Evolutionary conservation across 2,113 vertebrate species (phyloP).

Genomic region (Ictalurus punctatus): DNA sequence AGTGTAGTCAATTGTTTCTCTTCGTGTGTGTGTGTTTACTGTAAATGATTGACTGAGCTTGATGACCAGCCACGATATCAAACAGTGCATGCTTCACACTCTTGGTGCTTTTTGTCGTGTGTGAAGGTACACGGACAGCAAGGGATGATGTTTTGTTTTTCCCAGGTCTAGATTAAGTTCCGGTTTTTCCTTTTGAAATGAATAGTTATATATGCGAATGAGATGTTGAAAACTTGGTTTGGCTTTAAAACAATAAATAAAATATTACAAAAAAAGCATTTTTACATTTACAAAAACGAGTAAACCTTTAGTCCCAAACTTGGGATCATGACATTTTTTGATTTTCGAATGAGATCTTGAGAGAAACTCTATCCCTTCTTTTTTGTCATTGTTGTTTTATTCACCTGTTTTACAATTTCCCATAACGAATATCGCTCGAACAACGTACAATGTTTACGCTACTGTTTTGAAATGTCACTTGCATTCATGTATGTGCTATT

Average conservation of each 20-base stretch:
- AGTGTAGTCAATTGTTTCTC: background rate
- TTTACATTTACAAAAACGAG: background rate
- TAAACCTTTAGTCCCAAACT: too few relatives aligned
- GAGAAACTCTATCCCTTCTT: too few relatives aligned
- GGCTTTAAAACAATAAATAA: background rate
- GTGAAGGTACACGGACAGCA: background rate
- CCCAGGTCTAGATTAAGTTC: background rate
- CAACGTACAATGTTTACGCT: too few relatives aligned
- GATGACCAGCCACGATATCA: constrained; percentile 45
- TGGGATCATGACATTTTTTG: too few relatives aligned
- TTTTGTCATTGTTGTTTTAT: too few relatives aligned
- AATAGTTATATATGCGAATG: background rate
- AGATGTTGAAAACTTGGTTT: background rate
- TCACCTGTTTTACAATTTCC: too few relatives aligned
- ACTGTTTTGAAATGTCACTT: too few relatives aligned
- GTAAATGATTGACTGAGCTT: constrained; percentile 66
- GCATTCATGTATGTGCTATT: background rate
- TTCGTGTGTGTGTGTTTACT: constrained; percentile 52
- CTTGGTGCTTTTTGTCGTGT: background rate
- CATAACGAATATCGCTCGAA: too few relatives aligned
- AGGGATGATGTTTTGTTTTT: background rate
- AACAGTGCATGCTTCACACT: constrained; percentile 51
- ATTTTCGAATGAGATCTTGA: too few relatives aligned
- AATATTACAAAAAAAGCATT: background rate
- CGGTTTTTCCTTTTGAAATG: background rate